Evolutionary conservation across 2,113 vertebrate genomes (phyloP), one percentile per base, ranked within the genome.

Genomic region (Poeciliopsis occidentalis): DNA sequence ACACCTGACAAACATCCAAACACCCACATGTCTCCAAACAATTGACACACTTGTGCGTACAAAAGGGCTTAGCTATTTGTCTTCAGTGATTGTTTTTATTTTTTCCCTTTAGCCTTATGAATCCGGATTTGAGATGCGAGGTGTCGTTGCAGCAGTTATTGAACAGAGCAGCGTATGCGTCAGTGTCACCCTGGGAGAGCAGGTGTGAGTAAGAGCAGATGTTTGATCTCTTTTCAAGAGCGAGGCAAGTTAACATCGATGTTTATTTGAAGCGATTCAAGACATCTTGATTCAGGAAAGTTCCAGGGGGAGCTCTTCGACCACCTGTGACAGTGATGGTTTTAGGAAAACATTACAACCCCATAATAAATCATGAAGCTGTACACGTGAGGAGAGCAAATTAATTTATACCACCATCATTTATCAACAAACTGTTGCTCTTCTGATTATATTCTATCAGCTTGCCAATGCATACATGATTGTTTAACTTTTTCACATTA

Each of bases 171-270:
- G 84, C 74, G 82, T 81, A 83, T 92, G 89, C 92, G 92, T 94
- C 94, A 94, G 92, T 88, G 90, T 93, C 93, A 93, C 79, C 82
- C 85, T 79, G 84, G 91, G 92, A 93, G 92, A 92, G 92, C 92
- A 94, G 92, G 93, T 94, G 94, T 94, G 92, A 93, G 86, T 89
- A 89, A 93, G 92, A 91, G 90, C 92, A 92, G 86, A 92, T 91
- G 93, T 93, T 93, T 94, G 90, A 94, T 94, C 83, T 88, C 87
- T 87, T 92, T 89, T 93, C 80, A 92, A 92, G 91, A 91, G 91
- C 87, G 80, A 86, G 89, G 87, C 71, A 67, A 92, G 87, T 92
- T 90, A 88, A 89, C 83, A 81, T 69, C 70, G 68, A 77, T 93
- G 88, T 91, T 93, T 91, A 89, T 93, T 89, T 63, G 70, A 85